Base-by-base conservation (phyloP, 2,888 invertebrate species). In the Leucoma salicis region DNA sequence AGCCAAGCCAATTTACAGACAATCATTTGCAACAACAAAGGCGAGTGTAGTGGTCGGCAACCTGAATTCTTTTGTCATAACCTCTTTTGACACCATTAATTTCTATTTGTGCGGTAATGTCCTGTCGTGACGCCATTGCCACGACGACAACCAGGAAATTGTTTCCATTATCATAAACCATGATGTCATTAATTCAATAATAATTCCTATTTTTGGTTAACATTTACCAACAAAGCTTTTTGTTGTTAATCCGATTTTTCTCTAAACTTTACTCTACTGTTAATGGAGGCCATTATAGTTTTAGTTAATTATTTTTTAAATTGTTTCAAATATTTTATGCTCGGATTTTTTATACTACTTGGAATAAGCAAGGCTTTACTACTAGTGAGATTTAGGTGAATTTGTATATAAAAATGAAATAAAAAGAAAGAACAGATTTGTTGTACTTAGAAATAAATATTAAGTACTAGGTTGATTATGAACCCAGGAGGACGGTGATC, bases 71-170 rank as follows among this genome's bases (percentile, higher is more conserved):
- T 79, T 75, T 78, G 74, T 75, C 57, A 61, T 61, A 64, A 57
- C 55, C 63, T 54, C n/a, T 58, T 53, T 55, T 53, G 54, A 52
- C 41, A 57, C 78, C 81, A 81, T 81, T 80, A 79, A 78, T 79
- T 78, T 78, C 76, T 80, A 79, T 80, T 78, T 81, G 78, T 67
- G 70, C 62, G 64, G 61, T 71, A 75, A 79, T 82, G 81, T 78
- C 77, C 76, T 70, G 66, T 53, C 63, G 57, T 48, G 56, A 57
- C 59, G 52, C 59, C 62, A 64, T 59, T 60, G 56, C 62, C 55
- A 55, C 60, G 64, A 57, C 63, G 66, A 10, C 61, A 60, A 67
- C 65, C 74, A 71, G 75, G 77, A 78, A 80, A 81, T 77, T 76
- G 75, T 77, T 71, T 66, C 66, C 70, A 75, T 76, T 76, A 73